These are phyloP conservation scores for Lepidotrigona ventralis DNA, from an alignment of 1,140 invertebrate genomes.

Conservation along the genomic window DNA sequence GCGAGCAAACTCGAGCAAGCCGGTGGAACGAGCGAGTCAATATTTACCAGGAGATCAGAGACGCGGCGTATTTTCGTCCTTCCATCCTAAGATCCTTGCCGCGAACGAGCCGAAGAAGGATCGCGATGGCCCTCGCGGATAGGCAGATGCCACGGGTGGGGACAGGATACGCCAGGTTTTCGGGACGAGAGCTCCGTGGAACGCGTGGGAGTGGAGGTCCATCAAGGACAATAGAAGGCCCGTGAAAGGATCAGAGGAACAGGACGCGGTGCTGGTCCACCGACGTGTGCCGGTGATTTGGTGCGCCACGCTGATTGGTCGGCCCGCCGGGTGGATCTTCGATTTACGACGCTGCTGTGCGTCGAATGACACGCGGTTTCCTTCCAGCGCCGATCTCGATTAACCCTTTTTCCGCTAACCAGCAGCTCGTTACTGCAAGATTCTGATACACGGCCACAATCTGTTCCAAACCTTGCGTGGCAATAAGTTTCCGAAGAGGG, in stretches of 20 bases:
- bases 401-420: slow-evolving; percentile 21
- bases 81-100: slow-evolving; percentile 21
- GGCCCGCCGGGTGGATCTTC: slow-evolving; percentile 57
- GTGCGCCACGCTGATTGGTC: slow-evolving; percentile 57
- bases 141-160: slow-evolving; percentile 10
- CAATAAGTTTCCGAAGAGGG: no score
- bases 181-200: slow-evolving; percentile 49
- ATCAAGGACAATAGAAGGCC: slow-evolving; percentile 75
- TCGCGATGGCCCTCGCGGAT: slow-evolving; percentile 16
- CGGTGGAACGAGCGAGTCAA: slow-evolving; percentile 71
- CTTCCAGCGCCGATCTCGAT: slow-evolving; percentile 43
- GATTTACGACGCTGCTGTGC: slow-evolving; percentile 55
- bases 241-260: slow-evolving; percentile 73
- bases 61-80: slow-evolving; percentile 61
- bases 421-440: background rate
- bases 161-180: slow-evolving; percentile 42
- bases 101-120: background rate
- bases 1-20: slow-evolving; percentile 36
- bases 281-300: slow-evolving; percentile 41
- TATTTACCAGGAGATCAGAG: slow-evolving; percentile 75
- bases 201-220: slow-evolving; percentile 65
- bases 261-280: slow-evolving; percentile 66
- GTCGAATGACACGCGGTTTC: slow-evolving; percentile 61
- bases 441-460: no score
- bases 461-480: no score